Conservation (phyloP, 2,797 vertebrate genomes). For the Limosa lapponica region DNA sequence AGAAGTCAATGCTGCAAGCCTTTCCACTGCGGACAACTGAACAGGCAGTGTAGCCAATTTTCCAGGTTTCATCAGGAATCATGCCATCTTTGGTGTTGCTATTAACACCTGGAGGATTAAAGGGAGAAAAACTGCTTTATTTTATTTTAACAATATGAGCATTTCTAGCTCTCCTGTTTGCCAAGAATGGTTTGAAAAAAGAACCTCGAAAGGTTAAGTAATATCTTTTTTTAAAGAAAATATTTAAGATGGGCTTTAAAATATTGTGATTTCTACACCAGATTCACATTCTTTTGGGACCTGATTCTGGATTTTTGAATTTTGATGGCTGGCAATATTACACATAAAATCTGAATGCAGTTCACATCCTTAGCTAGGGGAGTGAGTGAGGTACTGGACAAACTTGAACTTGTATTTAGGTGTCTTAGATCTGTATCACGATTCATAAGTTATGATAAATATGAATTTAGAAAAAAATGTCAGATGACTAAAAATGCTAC, state of each 20-base stretch:
- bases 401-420: background rate
- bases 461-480: background rate
- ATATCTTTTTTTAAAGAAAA: background rate
- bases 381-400: background rate
- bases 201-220: background rate
- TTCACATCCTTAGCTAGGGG: background rate
- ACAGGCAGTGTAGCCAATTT: background rate
- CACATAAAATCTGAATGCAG: background rate
- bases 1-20: background rate
- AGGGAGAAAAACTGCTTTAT: background rate
- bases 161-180: background rate
- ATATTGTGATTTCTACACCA: background rate
- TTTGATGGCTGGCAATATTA: background rate
- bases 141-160: background rate
- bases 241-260: background rate
- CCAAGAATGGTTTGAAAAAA: background rate
- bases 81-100: background rate
- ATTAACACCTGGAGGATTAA: background rate
- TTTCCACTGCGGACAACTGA: background rate
- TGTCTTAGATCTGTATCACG: background rate
- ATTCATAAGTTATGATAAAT: background rate
- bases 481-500: background rate
- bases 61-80: background rate
- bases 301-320: background rate
- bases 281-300: background rate